phyloP scores from a whole-genome alignment of 2,797 vertebrate species.

The Pseudochirops cupreus region DNA sequence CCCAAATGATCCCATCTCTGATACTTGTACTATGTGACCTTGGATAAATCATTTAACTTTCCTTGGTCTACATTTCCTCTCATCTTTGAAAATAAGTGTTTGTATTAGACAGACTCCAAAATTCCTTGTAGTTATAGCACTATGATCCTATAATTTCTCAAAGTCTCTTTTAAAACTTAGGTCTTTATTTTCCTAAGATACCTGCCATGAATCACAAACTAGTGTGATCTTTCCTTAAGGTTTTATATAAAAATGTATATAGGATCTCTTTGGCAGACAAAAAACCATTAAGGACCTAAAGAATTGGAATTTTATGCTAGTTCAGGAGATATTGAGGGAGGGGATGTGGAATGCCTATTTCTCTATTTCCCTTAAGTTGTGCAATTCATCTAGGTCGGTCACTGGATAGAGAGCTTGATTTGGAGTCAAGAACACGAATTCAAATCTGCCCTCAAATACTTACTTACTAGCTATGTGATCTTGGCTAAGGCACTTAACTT shows the following conservation, averaged over 20 bases:
- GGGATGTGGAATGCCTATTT: not conserved
- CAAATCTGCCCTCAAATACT: not conserved
- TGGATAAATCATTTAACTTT: not conserved
- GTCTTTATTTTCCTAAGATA: not conserved
- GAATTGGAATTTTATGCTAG: not conserved
- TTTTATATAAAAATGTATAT: not conserved
- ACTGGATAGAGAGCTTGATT: not conserved
- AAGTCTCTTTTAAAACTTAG: not conserved
- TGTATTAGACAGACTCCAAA: not conserved
- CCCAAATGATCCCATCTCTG: not conserved
- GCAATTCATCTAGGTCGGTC: not conserved
- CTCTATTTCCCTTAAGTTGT: not conserved
- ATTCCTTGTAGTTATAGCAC: not conserved
- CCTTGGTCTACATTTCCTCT: not conserved
- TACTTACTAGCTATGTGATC: not conserved
- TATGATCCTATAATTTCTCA: not conserved
- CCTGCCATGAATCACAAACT: not conserved
- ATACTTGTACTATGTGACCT: not conserved
- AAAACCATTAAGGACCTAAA: not conserved
- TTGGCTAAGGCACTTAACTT: not conserved
- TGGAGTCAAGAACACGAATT: not conserved
- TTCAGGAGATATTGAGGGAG: not conserved
- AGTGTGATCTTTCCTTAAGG: not conserved
- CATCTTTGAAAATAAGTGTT: not conserved
- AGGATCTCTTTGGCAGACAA: not conserved